These are phyloP conservation scores for Sebastiscus tertius DNA, from an alignment of 2,797 vertebrate species.

Conservation along the genomic window DNA sequence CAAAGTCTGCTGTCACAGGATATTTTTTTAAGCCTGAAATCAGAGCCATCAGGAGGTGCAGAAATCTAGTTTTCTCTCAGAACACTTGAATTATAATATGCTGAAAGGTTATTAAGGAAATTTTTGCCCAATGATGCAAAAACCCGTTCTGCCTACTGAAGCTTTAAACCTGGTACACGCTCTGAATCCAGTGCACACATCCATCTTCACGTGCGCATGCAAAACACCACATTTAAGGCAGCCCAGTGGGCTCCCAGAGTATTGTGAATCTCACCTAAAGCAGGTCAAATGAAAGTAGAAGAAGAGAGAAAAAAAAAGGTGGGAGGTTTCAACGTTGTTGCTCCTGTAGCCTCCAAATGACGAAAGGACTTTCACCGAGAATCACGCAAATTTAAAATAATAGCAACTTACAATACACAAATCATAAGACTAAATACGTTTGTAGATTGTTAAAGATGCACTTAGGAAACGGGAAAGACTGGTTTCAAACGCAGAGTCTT, in stretches of 20 bases:
- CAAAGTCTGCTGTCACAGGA: too few species aligned
- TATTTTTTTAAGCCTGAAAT: too few species aligned
- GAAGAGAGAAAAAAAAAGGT: not conserved
- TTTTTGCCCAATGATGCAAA: too few species aligned
- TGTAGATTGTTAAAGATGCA: not conserved
- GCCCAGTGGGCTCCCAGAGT: not conserved
- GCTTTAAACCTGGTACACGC: not conserved
- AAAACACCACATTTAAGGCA: not conserved
- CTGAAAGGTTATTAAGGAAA: too few species aligned
- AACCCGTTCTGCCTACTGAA: too few species aligned
- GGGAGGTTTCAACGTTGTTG: not conserved
- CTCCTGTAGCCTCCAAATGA: not conserved
- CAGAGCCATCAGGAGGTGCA: too few species aligned
- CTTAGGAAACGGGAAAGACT: accelerated
- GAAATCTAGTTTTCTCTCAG: too few species aligned
- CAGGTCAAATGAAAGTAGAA: not conserved
- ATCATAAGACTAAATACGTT: accelerated
- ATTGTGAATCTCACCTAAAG: slow-evolving; percentile 46
- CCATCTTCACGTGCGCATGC: not conserved
- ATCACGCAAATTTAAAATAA: too few species aligned
- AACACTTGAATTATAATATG: too few species aligned
- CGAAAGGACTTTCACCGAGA: not conserved
- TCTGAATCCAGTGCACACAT: not conserved
- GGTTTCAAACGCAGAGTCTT: not conserved
- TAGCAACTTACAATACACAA: not conserved